A percentile compares a stretch with the other conserved stretches of the same genome.
Evolutionary conservation across 1,140 invertebrate genomes (phyloP).

Genomic region (Tyrophagus putrescentiae): DNA sequence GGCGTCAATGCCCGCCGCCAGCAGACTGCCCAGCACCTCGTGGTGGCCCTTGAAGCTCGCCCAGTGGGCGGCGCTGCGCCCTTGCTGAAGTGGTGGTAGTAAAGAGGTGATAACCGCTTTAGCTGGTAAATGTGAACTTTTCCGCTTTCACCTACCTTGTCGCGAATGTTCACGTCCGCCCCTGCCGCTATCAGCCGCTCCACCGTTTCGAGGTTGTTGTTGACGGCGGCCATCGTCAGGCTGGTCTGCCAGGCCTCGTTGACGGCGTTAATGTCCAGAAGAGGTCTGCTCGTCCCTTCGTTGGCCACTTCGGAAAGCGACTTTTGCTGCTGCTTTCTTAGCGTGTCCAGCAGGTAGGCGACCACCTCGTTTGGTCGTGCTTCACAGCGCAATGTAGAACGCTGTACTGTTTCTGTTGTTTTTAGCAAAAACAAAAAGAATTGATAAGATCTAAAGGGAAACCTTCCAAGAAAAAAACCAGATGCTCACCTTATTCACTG

Average conservation of each 20-base stretch:
- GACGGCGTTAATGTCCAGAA: constrained; percentile 43
- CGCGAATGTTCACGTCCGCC: constrained; percentile 33
- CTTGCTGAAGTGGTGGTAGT: constrained; percentile 41
- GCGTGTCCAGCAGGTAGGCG: constrained; percentile 42
- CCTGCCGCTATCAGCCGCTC: constrained; percentile 33
- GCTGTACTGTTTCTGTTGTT: constrained; percentile 47
- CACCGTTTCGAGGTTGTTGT: constrained; percentile 34
- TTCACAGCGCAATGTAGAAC: constrained; percentile 51
- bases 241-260: constrained; percentile 34
- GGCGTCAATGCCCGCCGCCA: constrained; percentile 48
- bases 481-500: constrained; percentile 53
- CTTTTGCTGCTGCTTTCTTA: too few relatives aligned
- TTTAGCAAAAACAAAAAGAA: constrained; percentile 16
- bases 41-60: constrained; percentile 54
- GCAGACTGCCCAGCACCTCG: constrained; percentile 51
- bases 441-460: background rate
- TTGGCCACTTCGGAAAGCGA: too few relatives aligned
- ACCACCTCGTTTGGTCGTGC: constrained; percentile 47
- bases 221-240: constrained; percentile 34
- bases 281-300: too few relatives aligned
- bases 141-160: constrained; percentile 33
- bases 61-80: constrained; percentile 53
- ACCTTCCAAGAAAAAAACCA: background rate
- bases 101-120: constrained; percentile 2
- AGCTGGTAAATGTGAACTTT: too few relatives aligned